Percentiles rank a stretch among this genome's conserved stretches.
These are phyloP conservation scores for Lamprologus callipterus DNA, from an alignment of 2,113 vertebrate species.

Conservation along the genomic window DNA sequence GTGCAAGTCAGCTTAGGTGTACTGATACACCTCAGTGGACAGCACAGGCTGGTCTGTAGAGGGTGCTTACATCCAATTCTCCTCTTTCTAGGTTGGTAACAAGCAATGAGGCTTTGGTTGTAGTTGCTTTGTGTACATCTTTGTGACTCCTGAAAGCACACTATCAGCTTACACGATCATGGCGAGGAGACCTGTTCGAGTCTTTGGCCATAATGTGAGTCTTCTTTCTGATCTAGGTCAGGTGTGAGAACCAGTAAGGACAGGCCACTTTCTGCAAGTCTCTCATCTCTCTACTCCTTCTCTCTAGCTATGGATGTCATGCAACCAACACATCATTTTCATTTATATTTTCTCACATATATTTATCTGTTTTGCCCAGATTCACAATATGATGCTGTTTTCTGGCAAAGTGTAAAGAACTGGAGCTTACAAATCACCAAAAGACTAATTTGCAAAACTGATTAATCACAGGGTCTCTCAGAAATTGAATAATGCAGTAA, in stretches of 20 bases:
- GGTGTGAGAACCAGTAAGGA: not conserved
- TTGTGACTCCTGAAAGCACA: not conserved
- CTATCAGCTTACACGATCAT: not conserved
- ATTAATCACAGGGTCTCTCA: not conserved
- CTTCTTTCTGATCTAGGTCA: not conserved
- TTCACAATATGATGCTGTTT: not conserved
- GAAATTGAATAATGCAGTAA: not conserved
- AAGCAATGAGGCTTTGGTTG: not conserved
- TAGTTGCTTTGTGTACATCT: not conserved
- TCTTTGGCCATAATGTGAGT: not conserved
- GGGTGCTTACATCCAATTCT: constrained; percentile 10
- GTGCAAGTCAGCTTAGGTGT: not conserved
- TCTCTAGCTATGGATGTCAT: not conserved
- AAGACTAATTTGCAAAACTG: not conserved
- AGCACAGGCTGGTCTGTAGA: not conserved
- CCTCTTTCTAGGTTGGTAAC: not conserved
- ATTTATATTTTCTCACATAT: not conserved
- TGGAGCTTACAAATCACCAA: not conserved
- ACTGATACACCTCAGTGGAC: constrained; percentile 7
- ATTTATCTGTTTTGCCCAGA: not conserved
- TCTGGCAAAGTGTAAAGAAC: not conserved
- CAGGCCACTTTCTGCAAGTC: not conserved
- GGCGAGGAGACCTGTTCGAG: not conserved
- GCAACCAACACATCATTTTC: not conserved
- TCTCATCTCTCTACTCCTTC: not conserved